phyloP scores from a whole-genome alignment of 2,888 invertebrate genomes.

The Bhutanitis thaidina region DNA sequence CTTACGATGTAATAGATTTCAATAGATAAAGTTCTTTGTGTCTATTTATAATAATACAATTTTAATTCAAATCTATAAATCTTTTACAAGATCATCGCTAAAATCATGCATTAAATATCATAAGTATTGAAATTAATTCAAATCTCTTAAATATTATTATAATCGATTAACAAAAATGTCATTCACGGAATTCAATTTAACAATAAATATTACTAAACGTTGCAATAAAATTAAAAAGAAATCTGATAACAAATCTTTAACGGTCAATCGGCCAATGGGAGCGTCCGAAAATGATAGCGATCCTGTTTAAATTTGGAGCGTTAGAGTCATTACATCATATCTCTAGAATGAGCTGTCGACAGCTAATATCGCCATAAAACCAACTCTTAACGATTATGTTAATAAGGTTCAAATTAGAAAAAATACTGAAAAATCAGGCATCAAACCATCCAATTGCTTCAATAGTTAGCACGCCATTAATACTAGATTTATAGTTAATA shows the following conservation, averaged over 20 bases:
- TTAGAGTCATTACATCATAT: constrained; percentile 21
- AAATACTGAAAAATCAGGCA: neutral
- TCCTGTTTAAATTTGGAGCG: constrained; percentile 21
- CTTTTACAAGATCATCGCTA: too few relatives aligned
- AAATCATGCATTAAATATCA: too few relatives aligned
- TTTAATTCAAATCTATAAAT: too few relatives aligned
- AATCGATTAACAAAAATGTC: constrained; percentile 11
- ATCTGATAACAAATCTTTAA: constrained; percentile 30
- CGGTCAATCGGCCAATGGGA: constrained; percentile 32
- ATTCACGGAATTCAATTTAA: constrained; percentile 30
- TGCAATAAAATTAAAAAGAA: constrained; percentile 34
- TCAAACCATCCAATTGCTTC: constrained; percentile 6
- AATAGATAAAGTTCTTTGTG: too few relatives aligned
- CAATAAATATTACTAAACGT: constrained; percentile 31
- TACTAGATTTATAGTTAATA: constrained; percentile 14
- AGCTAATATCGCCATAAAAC: neutral
- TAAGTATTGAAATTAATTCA: constrained; percentile 1
- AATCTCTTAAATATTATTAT: constrained; percentile 4
- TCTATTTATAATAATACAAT: too few relatives aligned
- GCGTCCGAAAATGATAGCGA: constrained; percentile 1
- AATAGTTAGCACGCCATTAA: constrained; percentile 14
- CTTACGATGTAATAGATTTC: too few relatives aligned
- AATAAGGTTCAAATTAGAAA: constrained; percentile 4
- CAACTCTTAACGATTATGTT: neutral
- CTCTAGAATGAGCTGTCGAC: constrained; percentile 10